These are phyloP conservation scores for Siniperca obscura DNA, from an alignment of 2,797 vertebrate species.

Conservation along the genomic window DNA sequence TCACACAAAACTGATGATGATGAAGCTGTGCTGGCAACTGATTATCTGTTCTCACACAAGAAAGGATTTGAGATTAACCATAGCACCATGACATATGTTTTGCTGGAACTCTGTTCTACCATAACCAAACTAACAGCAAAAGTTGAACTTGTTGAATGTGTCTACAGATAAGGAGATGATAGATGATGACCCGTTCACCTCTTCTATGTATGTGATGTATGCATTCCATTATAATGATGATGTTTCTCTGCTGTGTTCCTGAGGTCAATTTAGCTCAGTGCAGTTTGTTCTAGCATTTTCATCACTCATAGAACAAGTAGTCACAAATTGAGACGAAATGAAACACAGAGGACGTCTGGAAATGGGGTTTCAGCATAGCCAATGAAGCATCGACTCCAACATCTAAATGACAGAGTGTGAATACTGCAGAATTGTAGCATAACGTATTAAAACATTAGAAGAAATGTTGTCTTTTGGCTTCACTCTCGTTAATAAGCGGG, in stretches of 20 bases:
- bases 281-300: conserved; percentile 49
- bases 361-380: conserved; percentile 48
- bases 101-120: conserved; percentile 42
- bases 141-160: conserved; percentile 37
- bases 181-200: conserved; percentile 39
- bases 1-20: conserved; percentile 44
- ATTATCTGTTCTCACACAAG: conserved; percentile 47
- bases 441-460: conserved; percentile 79
- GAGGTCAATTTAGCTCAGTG: conserved; percentile 29
- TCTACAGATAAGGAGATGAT: conserved; percentile 68
- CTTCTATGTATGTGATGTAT: conserved; percentile 17
- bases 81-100: conserved; percentile 47
- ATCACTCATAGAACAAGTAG: conserved; percentile 52
- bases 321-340: conserved; percentile 62
- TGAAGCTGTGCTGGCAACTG: conserved; percentile 53
- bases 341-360: conserved; percentile 43
- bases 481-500: conserved; percentile 77
- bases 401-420: conserved; percentile 73
- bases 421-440: conserved; percentile 53
- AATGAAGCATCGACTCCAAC: conserved; percentile 64
- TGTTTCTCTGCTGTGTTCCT: conserved; percentile 42
- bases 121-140: conserved; percentile 21
- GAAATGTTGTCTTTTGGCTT: conserved; percentile 75
- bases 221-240: conserved; percentile 38
- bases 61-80: conserved; percentile 50